Evolutionary conservation across 2,113 vertebrate species (phyloP).

Genomic region (Phalacrocorax aristotelis): DNA sequence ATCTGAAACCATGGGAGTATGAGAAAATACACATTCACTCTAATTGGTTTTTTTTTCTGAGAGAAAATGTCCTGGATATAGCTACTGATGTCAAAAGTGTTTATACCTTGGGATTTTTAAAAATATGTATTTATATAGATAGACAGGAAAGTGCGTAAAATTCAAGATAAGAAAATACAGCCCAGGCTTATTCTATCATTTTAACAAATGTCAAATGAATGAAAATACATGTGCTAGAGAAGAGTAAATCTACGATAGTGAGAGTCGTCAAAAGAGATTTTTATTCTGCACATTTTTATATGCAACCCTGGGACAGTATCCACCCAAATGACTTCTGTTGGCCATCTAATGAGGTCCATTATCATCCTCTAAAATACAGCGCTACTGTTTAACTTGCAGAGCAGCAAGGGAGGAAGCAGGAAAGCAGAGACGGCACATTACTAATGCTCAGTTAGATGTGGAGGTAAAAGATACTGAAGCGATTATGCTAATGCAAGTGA

Average conservation of each 20-base stretch:
- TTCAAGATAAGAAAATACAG: background rate
- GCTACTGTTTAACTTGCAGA: background rate
- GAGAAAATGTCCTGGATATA: background rate
- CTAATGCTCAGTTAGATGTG: background rate
- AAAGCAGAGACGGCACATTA: rapidly evolving
- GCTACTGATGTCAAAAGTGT: background rate
- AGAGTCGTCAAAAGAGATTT: background rate
- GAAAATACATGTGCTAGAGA: background rate
- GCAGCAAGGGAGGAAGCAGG: background rate
- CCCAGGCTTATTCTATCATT: background rate
- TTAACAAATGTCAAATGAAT: background rate
- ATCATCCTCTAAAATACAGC: background rate
- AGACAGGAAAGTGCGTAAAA: background rate
- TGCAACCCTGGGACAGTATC: background rate
- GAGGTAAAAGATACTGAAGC: background rate
- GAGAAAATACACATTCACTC: background rate
- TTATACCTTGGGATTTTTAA: background rate
- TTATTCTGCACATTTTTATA: background rate
- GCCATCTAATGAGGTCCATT: background rate
- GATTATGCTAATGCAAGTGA: background rate
- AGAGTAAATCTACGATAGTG: background rate
- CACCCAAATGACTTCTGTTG: background rate
- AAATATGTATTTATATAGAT: background rate
- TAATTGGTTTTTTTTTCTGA: background rate
- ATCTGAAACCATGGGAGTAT: background rate